Evolutionary conservation across 2,113 vertebrate species (phyloP).

Genomic region (Philantomba maxwellii): DNA sequence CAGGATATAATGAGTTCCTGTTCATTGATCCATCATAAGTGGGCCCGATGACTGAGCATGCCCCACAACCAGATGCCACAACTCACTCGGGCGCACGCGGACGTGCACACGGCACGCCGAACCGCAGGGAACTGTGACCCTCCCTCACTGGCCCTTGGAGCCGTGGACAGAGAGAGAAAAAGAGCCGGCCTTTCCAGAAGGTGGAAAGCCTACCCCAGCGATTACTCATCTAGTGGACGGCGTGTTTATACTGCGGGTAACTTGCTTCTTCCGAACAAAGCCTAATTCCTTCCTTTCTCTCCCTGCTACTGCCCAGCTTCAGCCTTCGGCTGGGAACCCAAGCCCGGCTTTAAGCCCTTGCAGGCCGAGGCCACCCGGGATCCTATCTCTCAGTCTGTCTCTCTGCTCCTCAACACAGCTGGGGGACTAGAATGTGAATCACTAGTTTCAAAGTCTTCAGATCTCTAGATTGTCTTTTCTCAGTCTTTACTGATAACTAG

Average conservation of each 20-base stretch:
- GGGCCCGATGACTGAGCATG: conserved; percentile 68
- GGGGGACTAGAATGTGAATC: neutral
- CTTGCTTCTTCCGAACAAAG: neutral
- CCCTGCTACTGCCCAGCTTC: neutral
- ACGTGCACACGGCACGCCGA: conserved; percentile 31
- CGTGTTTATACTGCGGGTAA: neutral
- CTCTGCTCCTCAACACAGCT: neutral
- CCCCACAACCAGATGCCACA: conserved; percentile 56
- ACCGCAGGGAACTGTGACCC: conserved; percentile 39
- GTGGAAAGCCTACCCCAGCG: neutral
- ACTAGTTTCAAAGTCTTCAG: neutral
- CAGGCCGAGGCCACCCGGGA: neutral
- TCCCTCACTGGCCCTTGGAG: conserved; percentile 27
- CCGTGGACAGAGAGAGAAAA: conserved; percentile 15
- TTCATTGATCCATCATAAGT: conserved; percentile 76
- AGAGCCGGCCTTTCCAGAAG: neutral
- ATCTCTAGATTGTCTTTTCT: neutral
- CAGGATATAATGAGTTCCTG: conserved; percentile 76
- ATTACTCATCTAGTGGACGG: neutral
- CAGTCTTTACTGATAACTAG: neutral
- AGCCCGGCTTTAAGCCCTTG: neutral
- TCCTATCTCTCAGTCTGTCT: neutral
- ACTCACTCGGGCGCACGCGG: conserved; percentile 57
- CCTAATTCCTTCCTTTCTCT: neutral
- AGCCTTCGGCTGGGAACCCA: neutral